Evolutionary conservation across 2,888 invertebrate species (phyloP).

Genomic region (Boloria euphrosyne): DNA sequence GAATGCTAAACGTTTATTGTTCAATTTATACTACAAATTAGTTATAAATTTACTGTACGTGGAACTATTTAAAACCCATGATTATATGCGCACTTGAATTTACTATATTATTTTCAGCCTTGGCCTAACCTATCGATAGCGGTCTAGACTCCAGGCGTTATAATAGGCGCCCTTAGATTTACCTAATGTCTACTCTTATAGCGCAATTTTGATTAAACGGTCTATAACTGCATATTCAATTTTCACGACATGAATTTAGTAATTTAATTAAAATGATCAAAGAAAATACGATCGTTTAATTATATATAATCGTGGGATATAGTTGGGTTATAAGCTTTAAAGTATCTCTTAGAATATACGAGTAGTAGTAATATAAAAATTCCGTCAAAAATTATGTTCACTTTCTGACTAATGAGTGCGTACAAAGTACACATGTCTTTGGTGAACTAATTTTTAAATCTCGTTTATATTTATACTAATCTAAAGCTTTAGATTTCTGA

Average conservation of each 20-base stretch:
- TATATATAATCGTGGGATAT: no score
- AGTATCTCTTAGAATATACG: no score
- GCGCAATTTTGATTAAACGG: constrained; percentile 3
- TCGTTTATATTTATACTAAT: no score
- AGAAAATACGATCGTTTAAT: no score
- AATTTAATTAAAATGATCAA: no score
- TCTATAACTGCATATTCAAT: background rate
- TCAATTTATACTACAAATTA: background rate
- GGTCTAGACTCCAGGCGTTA: constrained; percentile 12
- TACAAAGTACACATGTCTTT: no score
- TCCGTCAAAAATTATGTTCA: no score
- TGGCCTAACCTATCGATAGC: constrained; percentile 24
- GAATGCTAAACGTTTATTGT: background rate
- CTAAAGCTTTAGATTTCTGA: no score
- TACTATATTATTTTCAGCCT: constrained; percentile 22
- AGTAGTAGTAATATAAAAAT: no score
- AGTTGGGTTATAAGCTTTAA: no score
- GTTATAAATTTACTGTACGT: background rate
- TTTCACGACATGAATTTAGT: background rate
- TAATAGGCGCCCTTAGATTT: constrained; percentile 1
- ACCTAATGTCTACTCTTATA: constrained; percentile 13
- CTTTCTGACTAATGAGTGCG: no score
- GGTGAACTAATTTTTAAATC: no score
- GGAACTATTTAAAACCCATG: constrained; percentile 4
- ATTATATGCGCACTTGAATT: constrained; percentile 21